Percentiles rank a stretch among this genome's conserved stretches.
Evolutionary conservation across 2,888 invertebrate genomes (phyloP).

Genomic region (Perizoma affinitatum): DNA sequence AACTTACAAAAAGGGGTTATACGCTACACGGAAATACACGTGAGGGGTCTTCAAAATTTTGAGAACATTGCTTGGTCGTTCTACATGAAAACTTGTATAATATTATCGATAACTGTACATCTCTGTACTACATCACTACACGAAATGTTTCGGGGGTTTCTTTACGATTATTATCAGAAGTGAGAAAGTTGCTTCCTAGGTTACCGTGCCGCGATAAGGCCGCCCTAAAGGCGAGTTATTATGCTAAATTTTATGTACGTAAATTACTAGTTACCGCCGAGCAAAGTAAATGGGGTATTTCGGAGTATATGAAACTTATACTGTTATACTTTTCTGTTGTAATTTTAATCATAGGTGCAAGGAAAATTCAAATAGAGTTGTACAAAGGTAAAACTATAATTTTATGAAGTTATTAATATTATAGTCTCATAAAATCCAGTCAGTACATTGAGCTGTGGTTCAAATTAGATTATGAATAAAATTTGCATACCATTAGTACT

Average conservation of each 20-base stretch:
- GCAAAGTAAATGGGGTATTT: slow-evolving; percentile 34
- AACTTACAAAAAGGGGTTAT: too few species aligned
- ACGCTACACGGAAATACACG: too few species aligned
- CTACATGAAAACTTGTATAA: too few species aligned
- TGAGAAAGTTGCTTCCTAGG: slow-evolving; percentile 39
- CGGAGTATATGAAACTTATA: slow-evolving; percentile 13
- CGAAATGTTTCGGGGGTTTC: slow-evolving; percentile 35
- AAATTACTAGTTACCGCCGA: slow-evolving; percentile 35
- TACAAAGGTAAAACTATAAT: neutral
- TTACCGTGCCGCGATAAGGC: slow-evolving; percentile 39
- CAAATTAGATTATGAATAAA: slow-evolving; percentile 21
- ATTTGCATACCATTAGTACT: slow-evolving; percentile 14
- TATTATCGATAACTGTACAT: too few species aligned
- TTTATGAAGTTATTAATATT: neutral
- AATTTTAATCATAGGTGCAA: too few species aligned
- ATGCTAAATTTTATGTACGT: slow-evolving; percentile 42
- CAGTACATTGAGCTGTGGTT: slow-evolving; percentile 5
- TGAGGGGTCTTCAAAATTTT: too few species aligned
- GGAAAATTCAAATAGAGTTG: neutral
- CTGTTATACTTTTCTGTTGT: neutral
- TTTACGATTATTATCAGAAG: slow-evolving; percentile 38
- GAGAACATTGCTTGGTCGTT: too few species aligned
- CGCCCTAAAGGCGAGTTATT: slow-evolving; percentile 40
- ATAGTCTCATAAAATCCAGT: slow-evolving; percentile 9
- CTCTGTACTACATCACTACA: neutral